Conservation (phyloP, 2,888 invertebrate species). For the Drosophila meridiana region DNA sequence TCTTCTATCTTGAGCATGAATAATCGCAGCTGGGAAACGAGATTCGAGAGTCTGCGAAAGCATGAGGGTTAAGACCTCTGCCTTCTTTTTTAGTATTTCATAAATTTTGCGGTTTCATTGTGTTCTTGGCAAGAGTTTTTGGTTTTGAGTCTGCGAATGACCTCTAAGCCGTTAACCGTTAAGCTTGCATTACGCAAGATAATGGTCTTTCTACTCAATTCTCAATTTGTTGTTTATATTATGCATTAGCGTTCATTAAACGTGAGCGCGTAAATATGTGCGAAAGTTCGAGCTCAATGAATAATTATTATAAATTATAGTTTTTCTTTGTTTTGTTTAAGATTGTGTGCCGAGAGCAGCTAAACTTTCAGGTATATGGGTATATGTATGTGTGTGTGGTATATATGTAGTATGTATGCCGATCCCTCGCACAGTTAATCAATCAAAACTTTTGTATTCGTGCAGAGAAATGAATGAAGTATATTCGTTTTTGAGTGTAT, state of each 20-base stretch:
- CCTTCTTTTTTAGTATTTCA: slow-evolving; percentile 51
- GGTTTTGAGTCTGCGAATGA: slow-evolving; percentile 49
- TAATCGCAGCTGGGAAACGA: slow-evolving; percentile 32
- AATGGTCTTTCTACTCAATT: neutral
- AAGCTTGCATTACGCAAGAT: slow-evolving; percentile 26
- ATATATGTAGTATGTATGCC: neutral
- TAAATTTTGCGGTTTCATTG: slow-evolving; percentile 66
- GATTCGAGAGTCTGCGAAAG: slow-evolving; percentile 13
- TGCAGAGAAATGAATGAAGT: neutral
- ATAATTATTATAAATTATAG: slow-evolving; percentile 5
- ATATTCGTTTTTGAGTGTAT: neutral
- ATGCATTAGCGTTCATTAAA: slow-evolving; percentile 6
- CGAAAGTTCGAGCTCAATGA: slow-evolving; percentile 7
- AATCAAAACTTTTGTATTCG: neutral
- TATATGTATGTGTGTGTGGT: neutral
- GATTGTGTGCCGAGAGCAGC: neutral
- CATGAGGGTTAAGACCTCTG: slow-evolving; percentile 54
- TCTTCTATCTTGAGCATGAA: slow-evolving; percentile 17
- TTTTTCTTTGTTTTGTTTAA: neutral
- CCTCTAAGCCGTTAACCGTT: slow-evolving; percentile 63
- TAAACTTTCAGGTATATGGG: neutral
- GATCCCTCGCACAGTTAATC: neutral
- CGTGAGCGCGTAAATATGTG: slow-evolving; percentile 4
- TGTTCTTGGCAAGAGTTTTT: slow-evolving; percentile 8
- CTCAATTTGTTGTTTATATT: slow-evolving; percentile 7